Percentiles rank a stretch among this genome's conserved stretches.
Evolutionary conservation across 2,113 vertebrate genomes (phyloP).

Genomic region (Corapipo altera): DNA sequence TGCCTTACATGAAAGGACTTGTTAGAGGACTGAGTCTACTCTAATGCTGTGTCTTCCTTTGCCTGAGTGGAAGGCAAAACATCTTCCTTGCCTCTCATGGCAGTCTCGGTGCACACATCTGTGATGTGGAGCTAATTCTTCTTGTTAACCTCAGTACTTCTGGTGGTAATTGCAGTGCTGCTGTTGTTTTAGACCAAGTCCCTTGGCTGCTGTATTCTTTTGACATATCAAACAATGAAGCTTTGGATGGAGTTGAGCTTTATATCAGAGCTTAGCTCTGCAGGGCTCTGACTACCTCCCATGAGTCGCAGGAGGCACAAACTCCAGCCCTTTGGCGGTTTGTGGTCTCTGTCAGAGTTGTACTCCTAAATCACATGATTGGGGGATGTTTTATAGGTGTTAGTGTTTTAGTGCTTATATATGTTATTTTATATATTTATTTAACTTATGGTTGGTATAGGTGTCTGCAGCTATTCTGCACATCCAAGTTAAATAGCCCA

Average conservation of each 20-base stretch:
- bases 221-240: background rate
- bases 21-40: background rate
- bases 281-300: background rate
- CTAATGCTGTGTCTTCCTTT: background rate
- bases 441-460: background rate
- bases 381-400: background rate
- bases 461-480: background rate
- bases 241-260: background rate
- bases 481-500: background rate
- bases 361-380: background rate
- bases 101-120: background rate
- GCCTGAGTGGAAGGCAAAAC: background rate
- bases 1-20: background rate
- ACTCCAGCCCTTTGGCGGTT: background rate
- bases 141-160: background rate
- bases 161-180: background rate
- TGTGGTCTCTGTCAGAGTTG: background rate
- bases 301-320: background rate
- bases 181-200: background rate
- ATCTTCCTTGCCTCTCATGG: background rate
- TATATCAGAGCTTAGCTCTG: background rate
- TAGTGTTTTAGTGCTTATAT: background rate
- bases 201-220: background rate
- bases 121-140: background rate
- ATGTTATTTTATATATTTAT: background rate